Percentiles rank a stretch among this genome's conserved stretches.
Conservation (phyloP, 2,888 invertebrate genomes). For the Eupithecia vulgata region DNA sequence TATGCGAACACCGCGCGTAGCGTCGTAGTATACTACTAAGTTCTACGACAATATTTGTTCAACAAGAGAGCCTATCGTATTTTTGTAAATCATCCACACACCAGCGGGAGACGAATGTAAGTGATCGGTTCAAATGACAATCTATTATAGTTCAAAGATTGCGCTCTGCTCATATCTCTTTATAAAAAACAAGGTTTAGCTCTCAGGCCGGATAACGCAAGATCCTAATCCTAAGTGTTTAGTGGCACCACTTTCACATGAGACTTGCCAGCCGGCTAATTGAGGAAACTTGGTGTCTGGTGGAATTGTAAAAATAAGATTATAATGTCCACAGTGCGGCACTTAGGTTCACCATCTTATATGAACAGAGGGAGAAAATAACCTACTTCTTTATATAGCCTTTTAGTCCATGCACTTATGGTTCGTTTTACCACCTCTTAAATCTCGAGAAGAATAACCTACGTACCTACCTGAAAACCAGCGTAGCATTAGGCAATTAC, state of each 20-base stretch:
- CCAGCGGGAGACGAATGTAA: no score
- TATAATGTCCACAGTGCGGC: conserved; percentile 11
- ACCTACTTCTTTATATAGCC: neutral
- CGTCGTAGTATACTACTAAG: no score
- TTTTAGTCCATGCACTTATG: neutral
- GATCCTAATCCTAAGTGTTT: neutral
- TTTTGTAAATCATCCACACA: no score
- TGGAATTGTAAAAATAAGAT: conserved; percentile 13
- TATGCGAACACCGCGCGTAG: no score
- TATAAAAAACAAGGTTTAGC: neutral
- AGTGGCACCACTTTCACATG: conserved; percentile 4
- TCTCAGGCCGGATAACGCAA: neutral
- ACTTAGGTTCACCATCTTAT: neutral
- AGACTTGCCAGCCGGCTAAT: conserved; percentile 6
- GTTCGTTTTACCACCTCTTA: neutral
- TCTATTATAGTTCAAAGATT: neutral
- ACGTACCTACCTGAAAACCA: neutral
- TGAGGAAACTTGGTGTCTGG: conserved; percentile 16
- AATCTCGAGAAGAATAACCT: neutral
- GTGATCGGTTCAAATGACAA: no score
- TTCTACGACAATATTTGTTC: no score
- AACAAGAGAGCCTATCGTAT: no score
- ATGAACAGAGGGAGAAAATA: neutral
- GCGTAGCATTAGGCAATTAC: neutral
- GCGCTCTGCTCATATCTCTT: neutral